Conservation (phyloP, 53 echinoderm and acorn worm genomes). For the Zoroaster sp. region DNA sequence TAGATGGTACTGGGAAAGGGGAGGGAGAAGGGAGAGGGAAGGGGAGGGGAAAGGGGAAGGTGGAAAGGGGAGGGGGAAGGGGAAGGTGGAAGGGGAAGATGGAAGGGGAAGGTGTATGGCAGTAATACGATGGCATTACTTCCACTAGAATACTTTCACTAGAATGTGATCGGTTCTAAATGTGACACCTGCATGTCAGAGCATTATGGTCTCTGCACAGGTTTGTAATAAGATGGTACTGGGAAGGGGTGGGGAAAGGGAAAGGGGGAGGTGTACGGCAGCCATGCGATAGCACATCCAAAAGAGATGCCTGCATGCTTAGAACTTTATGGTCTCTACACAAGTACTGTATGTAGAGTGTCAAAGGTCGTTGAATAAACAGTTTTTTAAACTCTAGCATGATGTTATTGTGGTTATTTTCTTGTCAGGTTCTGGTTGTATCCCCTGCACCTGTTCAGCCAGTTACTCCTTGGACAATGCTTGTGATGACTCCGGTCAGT, state of each 20-base stretch:
- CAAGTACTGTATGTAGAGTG: too few species aligned
- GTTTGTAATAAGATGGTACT: not conserved
- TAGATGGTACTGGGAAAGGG: too few species aligned
- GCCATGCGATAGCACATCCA: too few species aligned
- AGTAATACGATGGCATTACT: too few species aligned
- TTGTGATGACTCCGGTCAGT: constrained; percentile 83
- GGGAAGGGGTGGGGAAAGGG: not conserved
- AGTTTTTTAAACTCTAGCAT: not conserved
- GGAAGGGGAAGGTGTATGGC: not conserved
- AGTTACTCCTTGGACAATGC: constrained; percentile 60
- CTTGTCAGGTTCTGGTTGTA: constrained; percentile 76
- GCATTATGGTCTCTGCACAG: not conserved
- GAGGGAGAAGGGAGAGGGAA: too few species aligned
- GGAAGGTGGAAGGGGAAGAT: not conserved
- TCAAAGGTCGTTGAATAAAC: too few species aligned
- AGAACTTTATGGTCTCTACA: too few species aligned
- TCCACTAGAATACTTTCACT: not conserved
- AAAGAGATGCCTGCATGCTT: too few species aligned
- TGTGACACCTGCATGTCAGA: not conserved
- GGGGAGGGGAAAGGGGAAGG: not conserved
- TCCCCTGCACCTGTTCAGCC: constrained; percentile 65
- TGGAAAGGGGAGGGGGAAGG: not conserved
- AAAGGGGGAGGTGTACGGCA: not conserved
- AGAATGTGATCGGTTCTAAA: not conserved
- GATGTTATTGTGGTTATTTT: not conserved